Evolutionary conservation across 2,797 vertebrate species (phyloP).

Genomic region (Oreochromis mossambicus): DNA sequence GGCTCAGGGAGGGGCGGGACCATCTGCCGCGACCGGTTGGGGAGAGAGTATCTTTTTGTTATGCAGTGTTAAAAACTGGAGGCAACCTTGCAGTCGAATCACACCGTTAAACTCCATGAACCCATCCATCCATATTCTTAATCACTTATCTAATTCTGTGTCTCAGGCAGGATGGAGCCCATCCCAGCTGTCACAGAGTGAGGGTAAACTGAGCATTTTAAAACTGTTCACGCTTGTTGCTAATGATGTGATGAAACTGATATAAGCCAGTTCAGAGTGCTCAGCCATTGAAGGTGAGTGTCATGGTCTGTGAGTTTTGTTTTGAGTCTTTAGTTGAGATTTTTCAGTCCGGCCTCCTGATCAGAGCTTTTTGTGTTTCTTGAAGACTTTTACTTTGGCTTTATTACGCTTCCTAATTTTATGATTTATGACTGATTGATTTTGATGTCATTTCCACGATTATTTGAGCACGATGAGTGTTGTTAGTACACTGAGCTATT

Average conservation of each 20-base stretch:
- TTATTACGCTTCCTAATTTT: neutral
- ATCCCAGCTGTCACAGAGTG: neutral
- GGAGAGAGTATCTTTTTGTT: neutral
- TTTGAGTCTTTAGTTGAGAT: neutral
- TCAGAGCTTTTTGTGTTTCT: neutral
- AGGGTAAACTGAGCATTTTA: neutral
- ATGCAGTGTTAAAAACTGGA: slow-evolving; percentile 4
- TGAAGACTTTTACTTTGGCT: neutral
- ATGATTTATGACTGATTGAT: neutral
- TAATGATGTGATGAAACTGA: neutral
- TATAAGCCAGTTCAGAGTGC: neutral
- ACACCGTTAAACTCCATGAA: neutral
- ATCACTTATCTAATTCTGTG: neutral
- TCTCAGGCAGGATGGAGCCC: neutral
- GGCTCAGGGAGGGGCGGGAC: neutral
- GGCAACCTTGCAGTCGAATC: neutral
- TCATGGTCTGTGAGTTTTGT: neutral
- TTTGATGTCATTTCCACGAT: neutral
- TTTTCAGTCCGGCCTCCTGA: neutral
- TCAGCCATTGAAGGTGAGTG: neutral
- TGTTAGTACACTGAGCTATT: neutral
- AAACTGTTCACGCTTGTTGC: neutral
- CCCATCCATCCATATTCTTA: neutral
- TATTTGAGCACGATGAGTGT: neutral
- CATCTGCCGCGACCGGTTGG: neutral